A percentile compares a stretch with the other conserved stretches of the same genome.
These are phyloP conservation scores for Heliconius ethilla DNA, from an alignment of 2,888 invertebrate genomes.

Conservation along the genomic window DNA sequence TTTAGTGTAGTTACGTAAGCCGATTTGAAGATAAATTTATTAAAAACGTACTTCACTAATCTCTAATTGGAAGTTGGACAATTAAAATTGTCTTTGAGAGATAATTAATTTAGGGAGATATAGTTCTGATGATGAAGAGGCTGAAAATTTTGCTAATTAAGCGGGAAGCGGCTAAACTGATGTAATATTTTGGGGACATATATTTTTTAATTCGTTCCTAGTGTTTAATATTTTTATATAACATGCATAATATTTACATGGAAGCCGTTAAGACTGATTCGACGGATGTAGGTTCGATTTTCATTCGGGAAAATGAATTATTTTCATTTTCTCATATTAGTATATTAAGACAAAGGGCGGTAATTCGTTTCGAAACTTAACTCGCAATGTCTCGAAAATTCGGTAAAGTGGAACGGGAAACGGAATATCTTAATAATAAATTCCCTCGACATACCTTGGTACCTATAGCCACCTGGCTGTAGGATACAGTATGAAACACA, in stretches of 20 bases:
- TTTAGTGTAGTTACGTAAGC: conserved; percentile 40
- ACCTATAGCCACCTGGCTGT: too few relatives aligned
- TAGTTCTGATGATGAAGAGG: not conserved
- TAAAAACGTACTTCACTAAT: conserved; percentile 33
- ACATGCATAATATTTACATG: too few relatives aligned
- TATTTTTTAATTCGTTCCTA: too few relatives aligned
- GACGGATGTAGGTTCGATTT: not conserved
- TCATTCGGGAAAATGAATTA: accelerated
- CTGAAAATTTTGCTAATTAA: not conserved
- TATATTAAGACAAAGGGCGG: too few relatives aligned
- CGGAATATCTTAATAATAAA: too few relatives aligned
- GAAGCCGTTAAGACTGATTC: not conserved
- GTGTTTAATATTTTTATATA: too few relatives aligned
- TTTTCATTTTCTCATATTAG: too few relatives aligned
- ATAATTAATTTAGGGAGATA: conserved; percentile 17
- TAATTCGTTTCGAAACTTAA: too few relatives aligned
- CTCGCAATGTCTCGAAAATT: too few relatives aligned
- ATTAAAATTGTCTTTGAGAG: conserved; percentile 23
- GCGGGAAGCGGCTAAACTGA: not conserved
- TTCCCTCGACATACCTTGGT: too few relatives aligned
- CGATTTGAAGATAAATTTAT: conserved; percentile 40
- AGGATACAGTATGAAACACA: not conserved
- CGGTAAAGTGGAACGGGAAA: too few relatives aligned
- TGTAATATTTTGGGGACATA: too few relatives aligned
- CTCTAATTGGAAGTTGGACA: conserved; percentile 33